Conservation (phyloP, 2,113 vertebrate genomes). For the Leucopsar rothschildi region DNA sequence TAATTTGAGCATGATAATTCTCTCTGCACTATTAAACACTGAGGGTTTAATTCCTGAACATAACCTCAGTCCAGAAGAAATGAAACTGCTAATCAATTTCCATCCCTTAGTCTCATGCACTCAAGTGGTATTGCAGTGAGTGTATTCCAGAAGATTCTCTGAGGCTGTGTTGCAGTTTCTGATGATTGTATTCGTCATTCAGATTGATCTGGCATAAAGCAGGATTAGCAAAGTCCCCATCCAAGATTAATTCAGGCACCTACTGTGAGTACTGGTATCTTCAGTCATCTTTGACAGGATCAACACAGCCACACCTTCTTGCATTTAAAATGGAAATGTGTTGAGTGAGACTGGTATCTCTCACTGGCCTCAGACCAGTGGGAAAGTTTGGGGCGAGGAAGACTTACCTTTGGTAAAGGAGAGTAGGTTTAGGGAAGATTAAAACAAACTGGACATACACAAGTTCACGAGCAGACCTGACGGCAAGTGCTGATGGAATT, state of each 20-base stretch:
- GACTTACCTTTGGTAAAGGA: background rate
- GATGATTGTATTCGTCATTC: background rate
- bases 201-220: background rate
- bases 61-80: background rate
- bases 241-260: background rate
- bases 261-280: background rate
- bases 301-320: background rate
- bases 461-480: background rate
- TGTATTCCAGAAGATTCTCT: background rate
- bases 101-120: background rate
- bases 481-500: background rate
- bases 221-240: background rate
- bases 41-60: background rate
- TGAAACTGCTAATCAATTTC: background rate
- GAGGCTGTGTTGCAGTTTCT: background rate
- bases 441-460: background rate
- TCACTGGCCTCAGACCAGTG: background rate
- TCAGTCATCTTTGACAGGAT: background rate
- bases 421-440: background rate
- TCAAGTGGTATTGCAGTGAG: background rate
- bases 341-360: background rate
- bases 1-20: background rate
- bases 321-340: background rate
- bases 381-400: background rate
- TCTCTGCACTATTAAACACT: background rate